These are phyloP conservation scores for Protosalanx chinensis DNA, from an alignment of 2,797 vertebrate genomes.

Conservation along the genomic window DNA sequence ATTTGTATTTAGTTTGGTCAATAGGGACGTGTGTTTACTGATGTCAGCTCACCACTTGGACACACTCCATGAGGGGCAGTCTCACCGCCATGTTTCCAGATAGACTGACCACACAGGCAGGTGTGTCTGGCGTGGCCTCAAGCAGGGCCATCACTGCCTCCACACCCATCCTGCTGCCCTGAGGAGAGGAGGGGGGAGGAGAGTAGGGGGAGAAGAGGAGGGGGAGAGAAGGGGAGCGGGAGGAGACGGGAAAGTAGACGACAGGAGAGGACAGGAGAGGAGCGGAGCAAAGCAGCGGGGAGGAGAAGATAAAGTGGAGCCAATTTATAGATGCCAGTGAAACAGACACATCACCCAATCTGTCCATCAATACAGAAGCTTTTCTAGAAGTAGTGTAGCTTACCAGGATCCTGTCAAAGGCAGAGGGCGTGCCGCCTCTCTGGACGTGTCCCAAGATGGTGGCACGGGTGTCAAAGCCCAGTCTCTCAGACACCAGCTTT, in stretches of 20 bases:
- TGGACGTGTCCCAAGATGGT: conserved; percentile 92
- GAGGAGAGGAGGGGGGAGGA: neutral
- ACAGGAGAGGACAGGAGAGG: conserved; percentile 1
- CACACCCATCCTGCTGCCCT: conserved; percentile 94
- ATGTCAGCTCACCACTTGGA: conserved; percentile 84
- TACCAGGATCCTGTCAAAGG: conserved; percentile 91
- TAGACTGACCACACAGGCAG: conserved; percentile 93
- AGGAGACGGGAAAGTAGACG: neutral
- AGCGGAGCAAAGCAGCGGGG: neutral
- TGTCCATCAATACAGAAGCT: too few species aligned
- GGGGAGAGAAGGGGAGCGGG: conserved; percentile 19
- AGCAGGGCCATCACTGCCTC: conserved; percentile 91
- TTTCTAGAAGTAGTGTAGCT: neutral
- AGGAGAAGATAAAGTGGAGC: neutral
- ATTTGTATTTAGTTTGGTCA: neutral
- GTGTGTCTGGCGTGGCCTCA: conserved; percentile 87
- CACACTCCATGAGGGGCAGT: conserved; percentile 90
- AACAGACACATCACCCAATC: neutral
- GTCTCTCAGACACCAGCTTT: conserved; percentile 80
- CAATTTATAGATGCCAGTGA: neutral
- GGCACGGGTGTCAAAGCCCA: conserved; percentile 88
- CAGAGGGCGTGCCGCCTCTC: conserved; percentile 89
- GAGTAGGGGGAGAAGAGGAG: neutral
- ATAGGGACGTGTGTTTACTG: neutral
- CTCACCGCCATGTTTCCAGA: conserved; percentile 89